phyloP scores from a whole-genome alignment of 2,797 vertebrate genomes.

The Chrosomus eos region DNA sequence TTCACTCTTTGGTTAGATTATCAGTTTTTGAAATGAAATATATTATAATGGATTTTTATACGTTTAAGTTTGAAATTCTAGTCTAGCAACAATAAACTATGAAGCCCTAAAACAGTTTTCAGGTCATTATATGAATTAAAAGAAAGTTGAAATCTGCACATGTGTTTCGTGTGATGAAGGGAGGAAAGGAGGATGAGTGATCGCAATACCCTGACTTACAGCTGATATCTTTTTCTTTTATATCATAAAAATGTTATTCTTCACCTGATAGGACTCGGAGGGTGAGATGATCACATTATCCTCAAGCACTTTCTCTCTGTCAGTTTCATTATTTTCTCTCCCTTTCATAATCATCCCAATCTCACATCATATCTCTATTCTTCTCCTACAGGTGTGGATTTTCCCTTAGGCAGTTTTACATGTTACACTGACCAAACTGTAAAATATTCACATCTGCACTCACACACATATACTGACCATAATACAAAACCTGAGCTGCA shows the following conservation, averaged over 20 bases:
- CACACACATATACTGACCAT: not conserved
- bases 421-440: constrained; percentile 19
- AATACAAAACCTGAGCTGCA: not conserved
- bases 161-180: not conserved
- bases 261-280: constrained; percentile 5
- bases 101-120: not conserved
- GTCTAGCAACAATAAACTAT: not conserved
- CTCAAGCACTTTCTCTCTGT: constrained; percentile 8
- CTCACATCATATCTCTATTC: constrained; percentile 5
- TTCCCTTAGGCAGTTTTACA: not conserved
- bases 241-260: constrained; percentile 28
- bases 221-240: constrained; percentile 1
- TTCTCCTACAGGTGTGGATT: not conserved
- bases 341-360: constrained; percentile 30
- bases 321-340: constrained; percentile 18
- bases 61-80: not conserved
- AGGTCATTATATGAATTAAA: not conserved
- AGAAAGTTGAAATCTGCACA: not conserved
- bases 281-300: constrained; percentile 25
- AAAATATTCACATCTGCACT: constrained; percentile 9
- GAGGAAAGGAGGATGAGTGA: not conserved
- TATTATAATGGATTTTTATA: not conserved
- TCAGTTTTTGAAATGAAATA: not conserved
- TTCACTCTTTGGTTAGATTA: not conserved
- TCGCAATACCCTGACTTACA: not conserved